Conservation (phyloP, 2,113 vertebrate species). For the Nymphicus hollandicus region DNA sequence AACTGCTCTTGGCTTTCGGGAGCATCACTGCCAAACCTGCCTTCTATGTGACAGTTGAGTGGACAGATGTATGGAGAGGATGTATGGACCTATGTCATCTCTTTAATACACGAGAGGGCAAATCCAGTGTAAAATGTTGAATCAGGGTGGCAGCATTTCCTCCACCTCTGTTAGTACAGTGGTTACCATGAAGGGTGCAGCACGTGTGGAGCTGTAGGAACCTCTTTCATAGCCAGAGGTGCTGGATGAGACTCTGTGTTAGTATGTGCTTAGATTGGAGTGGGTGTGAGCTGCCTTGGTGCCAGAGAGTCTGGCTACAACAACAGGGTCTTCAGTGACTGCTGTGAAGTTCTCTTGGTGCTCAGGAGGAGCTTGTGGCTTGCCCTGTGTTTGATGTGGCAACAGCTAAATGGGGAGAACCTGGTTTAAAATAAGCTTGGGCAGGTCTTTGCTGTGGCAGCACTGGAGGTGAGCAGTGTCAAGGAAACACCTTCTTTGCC, state of each 20-base stretch:
- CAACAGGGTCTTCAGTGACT: not conserved
- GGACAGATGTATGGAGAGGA: not conserved
- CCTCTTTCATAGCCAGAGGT: not conserved
- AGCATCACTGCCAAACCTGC: not conserved
- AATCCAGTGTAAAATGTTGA: not conserved
- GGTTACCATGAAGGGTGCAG: no score
- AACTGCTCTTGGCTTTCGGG: not conserved
- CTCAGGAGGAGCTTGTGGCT: not conserved
- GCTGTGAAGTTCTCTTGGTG: not conserved
- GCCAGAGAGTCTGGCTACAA: not conserved
- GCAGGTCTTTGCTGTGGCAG: not conserved
- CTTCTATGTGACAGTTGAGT: not conserved
- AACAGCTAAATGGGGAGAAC: not conserved
- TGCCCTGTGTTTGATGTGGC: not conserved
- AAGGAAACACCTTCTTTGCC: not conserved
- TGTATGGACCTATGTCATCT: not conserved
- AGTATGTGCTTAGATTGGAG: accelerated
- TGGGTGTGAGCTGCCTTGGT: accelerated
- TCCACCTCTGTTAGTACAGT: accelerated
- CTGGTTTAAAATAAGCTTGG: not conserved
- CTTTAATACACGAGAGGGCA: not conserved
- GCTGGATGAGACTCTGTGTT: not conserved
- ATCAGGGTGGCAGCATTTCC: not conserved
- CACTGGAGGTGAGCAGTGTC: accelerated
- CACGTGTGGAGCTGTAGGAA: not conserved